A percentile compares a stretch with the other conserved stretches of the same genome.
These are phyloP conservation scores for Leguminivora glycinivorella DNA, from an alignment of 1,140 invertebrate species.

Conservation along the genomic window DNA sequence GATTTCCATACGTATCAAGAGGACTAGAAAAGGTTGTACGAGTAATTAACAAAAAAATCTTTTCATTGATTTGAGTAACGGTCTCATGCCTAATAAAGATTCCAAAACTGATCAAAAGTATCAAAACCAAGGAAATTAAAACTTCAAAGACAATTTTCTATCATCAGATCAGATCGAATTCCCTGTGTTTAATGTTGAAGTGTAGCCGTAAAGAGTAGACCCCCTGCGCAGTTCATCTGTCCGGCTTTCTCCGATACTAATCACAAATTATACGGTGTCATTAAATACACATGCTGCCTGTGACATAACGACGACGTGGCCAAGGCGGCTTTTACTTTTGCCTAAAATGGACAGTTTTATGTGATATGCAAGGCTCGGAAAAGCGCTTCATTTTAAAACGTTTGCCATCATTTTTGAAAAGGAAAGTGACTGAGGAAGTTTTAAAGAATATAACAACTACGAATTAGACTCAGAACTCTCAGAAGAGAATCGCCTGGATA, in stretches of 20 bases:
- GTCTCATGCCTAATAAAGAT: neutral
- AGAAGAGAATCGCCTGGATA: no score
- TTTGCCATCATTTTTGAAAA: no score
- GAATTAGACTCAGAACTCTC: no score
- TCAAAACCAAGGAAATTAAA: neutral
- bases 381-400: no score
- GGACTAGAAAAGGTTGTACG: no score
- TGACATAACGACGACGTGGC: constrained; percentile 16
- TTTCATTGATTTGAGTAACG: no score
- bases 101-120: constrained; percentile 1
- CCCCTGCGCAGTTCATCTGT: constrained; percentile 4
- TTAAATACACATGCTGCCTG: constrained; percentile 23
- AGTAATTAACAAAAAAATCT: no score
- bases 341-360: neutral
- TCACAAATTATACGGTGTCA: constrained; percentile 28
- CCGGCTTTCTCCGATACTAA: constrained; percentile 21
- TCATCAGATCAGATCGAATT: constrained; percentile 8
- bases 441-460: no score
- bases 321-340: constrained; percentile 9
- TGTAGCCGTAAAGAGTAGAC: neutral
- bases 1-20: no score
- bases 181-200: constrained; percentile 8
- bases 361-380: no score
- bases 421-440: no score
- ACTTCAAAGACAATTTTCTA: neutral